Conservation (phyloP, 2,888 invertebrate species). For the Diaphora mendica region DNA sequence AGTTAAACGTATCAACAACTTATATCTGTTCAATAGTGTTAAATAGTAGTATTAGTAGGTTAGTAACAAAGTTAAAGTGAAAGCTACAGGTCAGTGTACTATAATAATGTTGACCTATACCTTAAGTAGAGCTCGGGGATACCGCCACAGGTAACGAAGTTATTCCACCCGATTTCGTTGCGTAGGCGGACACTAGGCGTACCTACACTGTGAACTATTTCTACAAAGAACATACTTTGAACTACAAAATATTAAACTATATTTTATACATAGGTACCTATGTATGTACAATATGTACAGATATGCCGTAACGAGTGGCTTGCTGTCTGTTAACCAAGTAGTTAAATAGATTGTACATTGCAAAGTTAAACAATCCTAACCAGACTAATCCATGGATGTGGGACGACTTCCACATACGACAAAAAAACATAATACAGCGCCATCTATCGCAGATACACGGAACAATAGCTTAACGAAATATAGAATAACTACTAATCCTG, state of each 20-base stretch:
- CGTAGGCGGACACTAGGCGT: not conserved
- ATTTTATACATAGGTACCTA: rapidly evolving
- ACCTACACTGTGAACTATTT: not conserved
- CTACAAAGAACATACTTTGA: not conserved
- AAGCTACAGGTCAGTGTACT: not conserved
- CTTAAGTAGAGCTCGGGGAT: not conserved
- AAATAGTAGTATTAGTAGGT: too few species aligned
- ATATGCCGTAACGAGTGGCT: not conserved
- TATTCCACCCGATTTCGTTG: not conserved
- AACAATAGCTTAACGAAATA: too few species aligned
- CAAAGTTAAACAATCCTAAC: too few species aligned
- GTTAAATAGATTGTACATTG: too few species aligned
- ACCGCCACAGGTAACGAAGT: not conserved
- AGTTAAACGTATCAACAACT: too few species aligned
- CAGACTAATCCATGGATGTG: too few species aligned
- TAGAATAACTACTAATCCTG: too few species aligned
- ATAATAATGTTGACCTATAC: not conserved
- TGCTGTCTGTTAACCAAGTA: not conserved
- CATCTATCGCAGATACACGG: too few species aligned
- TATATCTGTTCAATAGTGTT: too few species aligned
- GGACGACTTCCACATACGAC: too few species aligned
- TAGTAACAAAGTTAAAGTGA: not conserved
- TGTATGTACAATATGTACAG: too few species aligned
- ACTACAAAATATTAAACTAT: not conserved
- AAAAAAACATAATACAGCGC: too few species aligned